These are phyloP conservation scores for Tineola bisselliella DNA, from an alignment of 2,888 invertebrate species.

Conservation along the genomic window DNA sequence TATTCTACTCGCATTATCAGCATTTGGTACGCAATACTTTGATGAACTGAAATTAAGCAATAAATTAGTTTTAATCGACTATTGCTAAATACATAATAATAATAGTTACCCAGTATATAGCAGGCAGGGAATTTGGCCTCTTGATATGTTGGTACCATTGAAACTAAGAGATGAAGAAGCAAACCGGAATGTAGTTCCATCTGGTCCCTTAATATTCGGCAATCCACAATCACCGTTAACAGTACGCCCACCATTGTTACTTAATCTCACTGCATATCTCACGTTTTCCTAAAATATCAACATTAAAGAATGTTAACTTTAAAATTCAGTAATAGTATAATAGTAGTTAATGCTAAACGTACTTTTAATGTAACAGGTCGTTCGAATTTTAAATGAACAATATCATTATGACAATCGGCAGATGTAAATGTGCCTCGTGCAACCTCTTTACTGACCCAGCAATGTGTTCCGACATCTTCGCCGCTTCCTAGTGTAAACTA, in stretches of 20 bases:
- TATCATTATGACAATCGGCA: slow-evolving; percentile 87
- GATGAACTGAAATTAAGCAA: not conserved
- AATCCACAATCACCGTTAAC: slow-evolving; percentile 95
- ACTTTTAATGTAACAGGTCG: slow-evolving; percentile 87
- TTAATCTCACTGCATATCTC: slow-evolving; percentile 87
- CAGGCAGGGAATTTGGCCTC: slow-evolving; percentile 94
- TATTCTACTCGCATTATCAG: slow-evolving; percentile 35
- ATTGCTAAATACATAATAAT: not conserved
- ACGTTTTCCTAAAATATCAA: slow-evolving; percentile 78
- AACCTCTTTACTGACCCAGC: slow-evolving; percentile 90
- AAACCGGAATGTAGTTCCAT: slow-evolving; percentile 91
- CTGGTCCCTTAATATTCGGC: slow-evolving; percentile 88
- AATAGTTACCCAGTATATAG: slow-evolving; percentile 80
- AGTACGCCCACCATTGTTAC: slow-evolving; percentile 91
- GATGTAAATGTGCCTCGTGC: slow-evolving; percentile 85
- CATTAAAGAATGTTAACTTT: not conserved
- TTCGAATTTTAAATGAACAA: slow-evolving; percentile 91
- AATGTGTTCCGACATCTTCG: slow-evolving; percentile 66
- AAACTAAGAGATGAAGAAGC: slow-evolving; percentile 92
- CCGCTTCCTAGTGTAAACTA: slow-evolving; percentile 30
- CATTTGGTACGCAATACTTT: not conserved
- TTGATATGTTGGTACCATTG: slow-evolving; percentile 94
- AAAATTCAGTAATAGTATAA: slow-evolving; percentile 9
- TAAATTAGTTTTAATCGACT: not conserved
- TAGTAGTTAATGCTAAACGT: slow-evolving; percentile 18